These are phyloP conservation scores for Clitarchus hookeri DNA, from an alignment of 2,888 invertebrate genomes.

Conservation along the genomic window DNA sequence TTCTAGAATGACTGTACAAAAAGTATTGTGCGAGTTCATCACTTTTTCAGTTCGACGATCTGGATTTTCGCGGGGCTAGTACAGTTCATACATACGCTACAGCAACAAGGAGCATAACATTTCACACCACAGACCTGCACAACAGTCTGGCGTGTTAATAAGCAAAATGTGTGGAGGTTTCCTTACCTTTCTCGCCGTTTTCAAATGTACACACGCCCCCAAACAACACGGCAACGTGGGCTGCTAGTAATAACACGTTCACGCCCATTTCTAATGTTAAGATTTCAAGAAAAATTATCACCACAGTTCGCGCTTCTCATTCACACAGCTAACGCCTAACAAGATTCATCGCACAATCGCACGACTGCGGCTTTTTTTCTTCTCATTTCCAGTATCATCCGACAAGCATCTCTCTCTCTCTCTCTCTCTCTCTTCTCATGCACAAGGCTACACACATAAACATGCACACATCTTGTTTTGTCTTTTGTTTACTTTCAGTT, in stretches of 20 bases:
- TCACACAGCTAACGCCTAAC: background rate
- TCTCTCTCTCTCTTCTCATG: background rate
- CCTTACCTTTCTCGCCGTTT: background rate
- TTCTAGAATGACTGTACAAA: no score
- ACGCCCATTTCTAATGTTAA: background rate
- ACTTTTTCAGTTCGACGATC: no score
- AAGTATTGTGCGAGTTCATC: no score
- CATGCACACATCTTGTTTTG: background rate
- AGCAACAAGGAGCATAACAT: no score
- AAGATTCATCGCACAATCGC: background rate
- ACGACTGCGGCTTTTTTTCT: background rate
- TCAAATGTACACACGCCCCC: background rate
- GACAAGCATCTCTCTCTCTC: background rate
- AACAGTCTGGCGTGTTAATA: background rate
- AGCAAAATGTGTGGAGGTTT: background rate
- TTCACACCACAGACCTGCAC: background rate
- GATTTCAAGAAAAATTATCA: background rate
- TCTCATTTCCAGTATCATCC: background rate
- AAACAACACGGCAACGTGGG: background rate
- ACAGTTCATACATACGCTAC: no score
- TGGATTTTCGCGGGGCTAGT: no score
- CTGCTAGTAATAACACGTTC: background rate
- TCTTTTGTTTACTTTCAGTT: slow-evolving; percentile 1
- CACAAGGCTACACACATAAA: background rate
- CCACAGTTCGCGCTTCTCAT: background rate